Base-by-base conservation (phyloP, 1,140 invertebrate species). In the Prorops nasuta region DNA sequence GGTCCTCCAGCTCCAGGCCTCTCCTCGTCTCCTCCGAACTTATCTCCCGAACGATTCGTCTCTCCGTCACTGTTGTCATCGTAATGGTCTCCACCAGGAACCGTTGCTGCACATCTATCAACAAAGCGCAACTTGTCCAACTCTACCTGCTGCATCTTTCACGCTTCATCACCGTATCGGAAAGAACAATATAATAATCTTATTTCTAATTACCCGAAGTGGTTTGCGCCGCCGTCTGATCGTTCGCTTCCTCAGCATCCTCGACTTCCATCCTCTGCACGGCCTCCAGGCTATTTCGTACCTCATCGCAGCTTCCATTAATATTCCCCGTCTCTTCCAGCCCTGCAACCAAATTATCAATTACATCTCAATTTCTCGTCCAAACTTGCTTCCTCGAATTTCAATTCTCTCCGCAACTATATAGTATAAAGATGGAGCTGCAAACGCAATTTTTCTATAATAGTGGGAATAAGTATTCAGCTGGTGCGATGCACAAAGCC, bases 71-170 rank as follows among this genome's bases (percentile, higher is more conserved):
- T 38, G 84, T 86, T 49, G 84, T 86, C 81, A 85, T 85, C 44
- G 83, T 83, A 56, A 84, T 84, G 44, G 84, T 85, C 68, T 86
- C 84, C 60, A 86, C 80, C 61, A 86, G 80, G 66, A 84, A 86
- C 55, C 82, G 74, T 63, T 83, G 81, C 51, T 78, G 79, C 36
- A 64, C 16, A 40, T 78, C 73, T 74, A 48, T 3, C 49, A 69
- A 37, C 3, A 50, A 31, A 49, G 24, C n/a, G n/a, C n/a, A n/a
- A n/a, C n/a, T n/a, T n/a, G n/a, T n/a, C n/a, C n/a, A n/a, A n/a
- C n/a, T n/a, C 24, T 28, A 28, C 24, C 24, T 12, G 6, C 12
- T 28, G 12, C 12, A 7, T 28, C 6, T 28, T 7, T 28, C 24
- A 28, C 12, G 24, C 24, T 7, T 28, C 24, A 12, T 28, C 6